phyloP scores from a whole-genome alignment of 2,888 invertebrate species.

The Troglohyphantes excavatus region DNA sequence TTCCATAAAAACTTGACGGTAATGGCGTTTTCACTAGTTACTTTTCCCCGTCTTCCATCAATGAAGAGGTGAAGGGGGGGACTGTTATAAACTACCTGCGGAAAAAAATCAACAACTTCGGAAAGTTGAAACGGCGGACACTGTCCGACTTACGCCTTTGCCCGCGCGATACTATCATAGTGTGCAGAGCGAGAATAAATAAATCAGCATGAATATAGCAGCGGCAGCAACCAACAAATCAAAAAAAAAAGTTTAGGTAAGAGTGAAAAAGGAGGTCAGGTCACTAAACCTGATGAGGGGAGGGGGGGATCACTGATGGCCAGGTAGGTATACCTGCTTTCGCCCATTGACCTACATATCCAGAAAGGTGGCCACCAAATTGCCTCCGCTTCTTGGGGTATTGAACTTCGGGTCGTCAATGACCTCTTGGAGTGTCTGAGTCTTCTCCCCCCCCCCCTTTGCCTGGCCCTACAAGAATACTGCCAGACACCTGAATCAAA shows the following conservation, averaged over 20 bases:
- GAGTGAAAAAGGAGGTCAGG: slow-evolving; percentile 75
- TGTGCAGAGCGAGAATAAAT: slow-evolving; percentile 50
- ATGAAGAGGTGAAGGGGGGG: neutral
- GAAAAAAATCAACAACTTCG: slow-evolving; percentile 52
- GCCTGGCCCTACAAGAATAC: slow-evolving; percentile 4
- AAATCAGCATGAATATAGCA: slow-evolving; percentile 14
- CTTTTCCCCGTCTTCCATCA: slow-evolving; percentile 34
- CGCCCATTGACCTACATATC: slow-evolving; percentile 74
- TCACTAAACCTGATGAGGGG: slow-evolving; percentile 54
- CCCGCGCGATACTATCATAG: slow-evolving; percentile 43
- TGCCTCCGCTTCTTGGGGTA: slow-evolving; percentile 36
- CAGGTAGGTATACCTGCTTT: slow-evolving; percentile 67
- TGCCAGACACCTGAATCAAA: slow-evolving; percentile 52
- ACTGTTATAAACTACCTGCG: slow-evolving; percentile 39
- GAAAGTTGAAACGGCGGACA: slow-evolving; percentile 72
- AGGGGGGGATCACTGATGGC: slow-evolving; percentile 31
- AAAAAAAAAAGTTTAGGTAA: slow-evolving; percentile 62
- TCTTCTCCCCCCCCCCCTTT: slow-evolving; percentile 28
- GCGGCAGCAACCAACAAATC: slow-evolving; percentile 1
- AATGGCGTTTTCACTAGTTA: slow-evolving; percentile 37
- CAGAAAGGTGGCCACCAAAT: slow-evolving; percentile 73
- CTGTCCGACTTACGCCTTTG: slow-evolving; percentile 65
- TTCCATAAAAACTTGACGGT: slow-evolving; percentile 28
- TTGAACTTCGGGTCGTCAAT: slow-evolving; percentile 71
- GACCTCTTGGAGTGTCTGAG: slow-evolving; percentile 46